phyloP scores from a whole-genome alignment of 64 coral and sea anemone genomes.

The Dendronephthya gigantea region DNA sequence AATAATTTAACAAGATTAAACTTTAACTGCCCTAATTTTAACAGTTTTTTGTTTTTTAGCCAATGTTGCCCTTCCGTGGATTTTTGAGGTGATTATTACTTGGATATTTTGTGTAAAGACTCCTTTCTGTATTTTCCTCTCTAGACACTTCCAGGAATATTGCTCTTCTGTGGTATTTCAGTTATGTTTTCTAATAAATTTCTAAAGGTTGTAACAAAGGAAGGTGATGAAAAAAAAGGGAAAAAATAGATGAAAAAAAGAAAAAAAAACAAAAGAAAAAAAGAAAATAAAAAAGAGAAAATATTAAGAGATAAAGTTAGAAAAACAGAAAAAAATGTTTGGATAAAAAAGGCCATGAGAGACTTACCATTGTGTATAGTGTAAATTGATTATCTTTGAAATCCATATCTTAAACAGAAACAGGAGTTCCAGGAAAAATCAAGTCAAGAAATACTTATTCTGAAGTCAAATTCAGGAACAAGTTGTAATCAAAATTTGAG shows the following conservation, averaged over 20 bases:
- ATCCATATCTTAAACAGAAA: too few relatives aligned
- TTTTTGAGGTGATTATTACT: not conserved
- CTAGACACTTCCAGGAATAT: not conserved
- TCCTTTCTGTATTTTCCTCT: not conserved
- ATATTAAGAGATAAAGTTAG: not conserved
- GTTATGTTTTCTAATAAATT: not conserved
- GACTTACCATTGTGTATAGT: too few relatives aligned
- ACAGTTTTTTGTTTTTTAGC: not conserved
- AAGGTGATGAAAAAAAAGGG: slow-evolving; percentile 8
- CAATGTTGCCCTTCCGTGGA: not conserved
- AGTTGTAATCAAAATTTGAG: too few relatives aligned
- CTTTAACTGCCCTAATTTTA: too few relatives aligned
- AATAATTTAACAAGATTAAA: too few relatives aligned
- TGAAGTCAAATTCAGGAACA: not conserved
- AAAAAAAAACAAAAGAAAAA: slow-evolving; percentile 28
- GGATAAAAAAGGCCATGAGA: not conserved
- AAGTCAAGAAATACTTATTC: too few relatives aligned
- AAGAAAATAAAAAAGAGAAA: slow-evolving; percentile 29
- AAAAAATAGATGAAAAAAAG: slow-evolving; percentile 14
- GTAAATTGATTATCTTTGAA: too few relatives aligned
- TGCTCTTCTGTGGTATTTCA: not conserved
- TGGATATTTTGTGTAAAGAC: not conserved
- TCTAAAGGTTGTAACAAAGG: slow-evolving; percentile 8
- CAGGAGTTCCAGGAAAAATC: too few relatives aligned
- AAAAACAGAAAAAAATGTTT: not conserved